These are phyloP conservation scores for Hipparchia semele DNA, from an alignment of 2,888 invertebrate species.

Conservation along the genomic window DNA sequence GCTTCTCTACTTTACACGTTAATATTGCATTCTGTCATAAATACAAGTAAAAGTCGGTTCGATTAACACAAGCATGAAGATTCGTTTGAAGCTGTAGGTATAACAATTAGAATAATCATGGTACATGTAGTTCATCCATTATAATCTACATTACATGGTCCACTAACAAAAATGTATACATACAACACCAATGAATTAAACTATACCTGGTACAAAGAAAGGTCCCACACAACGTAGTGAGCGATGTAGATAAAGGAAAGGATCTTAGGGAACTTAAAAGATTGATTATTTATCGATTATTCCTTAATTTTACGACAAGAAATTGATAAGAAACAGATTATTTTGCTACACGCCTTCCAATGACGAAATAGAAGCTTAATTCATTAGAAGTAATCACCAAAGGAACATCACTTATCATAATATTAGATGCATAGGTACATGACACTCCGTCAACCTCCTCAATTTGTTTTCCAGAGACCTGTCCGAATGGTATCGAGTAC, in stretches of 20 bases:
- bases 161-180: conserved; percentile 36
- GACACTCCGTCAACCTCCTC: conserved; percentile 70
- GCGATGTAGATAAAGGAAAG: neutral
- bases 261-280: neutral
- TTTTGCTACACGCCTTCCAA: neutral
- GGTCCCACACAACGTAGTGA: neutral
- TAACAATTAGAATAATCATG: conserved; percentile 33
- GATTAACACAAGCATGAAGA: conserved; percentile 62
- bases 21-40: conserved; percentile 82
- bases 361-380: neutral
- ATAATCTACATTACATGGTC: conserved; percentile 35
- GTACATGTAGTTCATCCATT: conserved; percentile 28
- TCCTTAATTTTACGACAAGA: neutral
- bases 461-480: conserved; percentile 85
- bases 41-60: conserved; percentile 51
- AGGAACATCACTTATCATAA: conserved; percentile 16
- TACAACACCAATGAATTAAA: conserved; percentile 24
- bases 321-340: neutral
- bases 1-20: conserved; percentile 66
- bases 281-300: neutral
- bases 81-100: conserved; percentile 45
- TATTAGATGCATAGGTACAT: conserved; percentile 49
- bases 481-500: conserved; percentile 92
- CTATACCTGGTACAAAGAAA: no score
- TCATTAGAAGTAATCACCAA: neutral